These are phyloP conservation scores for Agonum fuliginosum DNA, from an alignment of 2,888 invertebrate genomes.

Conservation along the genomic window DNA sequence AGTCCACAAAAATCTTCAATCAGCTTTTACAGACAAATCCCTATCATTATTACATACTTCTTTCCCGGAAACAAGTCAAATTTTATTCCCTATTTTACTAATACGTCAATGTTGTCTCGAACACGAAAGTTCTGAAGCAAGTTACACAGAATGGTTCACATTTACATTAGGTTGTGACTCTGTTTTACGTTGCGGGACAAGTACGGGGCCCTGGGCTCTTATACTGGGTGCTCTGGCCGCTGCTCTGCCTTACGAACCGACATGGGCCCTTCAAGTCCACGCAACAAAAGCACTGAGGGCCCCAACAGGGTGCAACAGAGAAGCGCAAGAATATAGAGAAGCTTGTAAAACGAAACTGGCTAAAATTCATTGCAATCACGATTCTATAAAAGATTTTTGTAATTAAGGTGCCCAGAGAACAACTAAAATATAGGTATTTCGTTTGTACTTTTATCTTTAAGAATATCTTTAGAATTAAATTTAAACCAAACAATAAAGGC, in stretches of 20 bases:
- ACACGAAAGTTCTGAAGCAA: not conserved
- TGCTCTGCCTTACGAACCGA: not conserved
- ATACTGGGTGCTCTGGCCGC: not conserved
- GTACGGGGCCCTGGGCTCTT: not conserved
- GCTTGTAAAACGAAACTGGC: not conserved
- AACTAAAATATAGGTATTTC: not conserved
- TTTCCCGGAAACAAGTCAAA: not conserved
- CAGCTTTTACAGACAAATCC: not conserved
- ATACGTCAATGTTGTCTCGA: not conserved
- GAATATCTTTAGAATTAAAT: no score
- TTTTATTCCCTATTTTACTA: not conserved
- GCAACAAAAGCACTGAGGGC: not conserved
- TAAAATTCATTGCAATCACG: not conserved
- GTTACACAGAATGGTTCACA: not conserved
- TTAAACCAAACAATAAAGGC: no score
- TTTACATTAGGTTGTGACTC: not conserved
- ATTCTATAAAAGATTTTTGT: constrained; percentile 1
- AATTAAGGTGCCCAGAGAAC: no score
- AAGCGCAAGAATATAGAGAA: not conserved
- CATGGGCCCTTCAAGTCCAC: not conserved
- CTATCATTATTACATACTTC: not conserved
- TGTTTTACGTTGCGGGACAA: not conserved
- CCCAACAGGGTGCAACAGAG: not conserved
- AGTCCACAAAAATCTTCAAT: not conserved
- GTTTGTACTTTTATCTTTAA: no score